A percentile compares a stretch with the other conserved stretches of the same genome.
These are phyloP conservation scores for Drosophila testacea DNA, from an alignment of 2,888 invertebrate genomes.

Conservation along the genomic window DNA sequence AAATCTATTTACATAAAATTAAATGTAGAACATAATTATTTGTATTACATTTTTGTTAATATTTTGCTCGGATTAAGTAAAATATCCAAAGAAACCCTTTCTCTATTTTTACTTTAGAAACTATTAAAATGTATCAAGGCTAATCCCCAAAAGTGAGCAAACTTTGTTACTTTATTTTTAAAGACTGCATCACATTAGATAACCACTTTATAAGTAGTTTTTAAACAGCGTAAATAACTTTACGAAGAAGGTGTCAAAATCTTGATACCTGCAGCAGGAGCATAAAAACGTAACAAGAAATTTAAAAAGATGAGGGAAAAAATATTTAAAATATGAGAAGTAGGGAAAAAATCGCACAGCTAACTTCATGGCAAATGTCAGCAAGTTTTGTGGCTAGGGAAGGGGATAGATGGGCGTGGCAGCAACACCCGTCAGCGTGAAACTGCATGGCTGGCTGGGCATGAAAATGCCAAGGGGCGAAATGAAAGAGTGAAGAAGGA, in stretches of 20 bases:
- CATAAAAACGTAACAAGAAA: constrained; percentile 24
- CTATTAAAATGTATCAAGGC: background rate
- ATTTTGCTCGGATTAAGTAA: no score
- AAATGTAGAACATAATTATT: no score
- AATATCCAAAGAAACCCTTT: no score
- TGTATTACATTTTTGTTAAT: no score
- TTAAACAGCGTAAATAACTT: constrained; percentile 2
- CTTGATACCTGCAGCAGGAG: constrained; percentile 42
- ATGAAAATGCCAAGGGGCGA: constrained; percentile 56
- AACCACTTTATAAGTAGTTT: constrained; percentile 18
- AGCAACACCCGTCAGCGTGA: constrained; percentile 74
- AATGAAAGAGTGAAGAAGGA: background rate
- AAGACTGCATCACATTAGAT: constrained; percentile 8
- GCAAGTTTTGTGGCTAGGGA: constrained; percentile 54
- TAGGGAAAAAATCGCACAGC: constrained; percentile 29
- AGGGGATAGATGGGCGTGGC: constrained; percentile 44
- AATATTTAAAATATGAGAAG: constrained; percentile 17
- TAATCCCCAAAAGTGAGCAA: background rate
- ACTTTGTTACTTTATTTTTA: background rate
- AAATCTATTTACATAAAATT: no score
- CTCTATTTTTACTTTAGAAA: no score
- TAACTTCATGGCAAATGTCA: constrained; percentile 73
- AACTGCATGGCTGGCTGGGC: constrained; percentile 73
- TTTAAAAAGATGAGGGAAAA: constrained; percentile 17
- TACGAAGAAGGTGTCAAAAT: constrained; percentile 43